These are phyloP conservation scores for Platyscapa corneri DNA, from an alignment of 1,140 invertebrate genomes.

Conservation along the genomic window DNA sequence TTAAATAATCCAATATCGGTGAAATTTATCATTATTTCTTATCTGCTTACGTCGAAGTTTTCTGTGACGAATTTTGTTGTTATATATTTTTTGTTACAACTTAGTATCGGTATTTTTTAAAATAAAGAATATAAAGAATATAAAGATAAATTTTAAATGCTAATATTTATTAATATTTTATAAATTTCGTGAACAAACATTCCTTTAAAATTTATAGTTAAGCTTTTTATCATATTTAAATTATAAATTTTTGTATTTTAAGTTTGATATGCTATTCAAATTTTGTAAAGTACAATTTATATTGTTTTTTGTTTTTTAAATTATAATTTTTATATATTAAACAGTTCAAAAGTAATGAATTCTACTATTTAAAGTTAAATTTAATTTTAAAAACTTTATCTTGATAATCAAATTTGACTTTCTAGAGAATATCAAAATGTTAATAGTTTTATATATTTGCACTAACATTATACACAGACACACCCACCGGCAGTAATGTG, in stretches of 20 bases:
- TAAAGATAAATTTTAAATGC: background rate
- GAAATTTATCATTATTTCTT: constrained; percentile 5
- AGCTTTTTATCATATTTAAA: background rate
- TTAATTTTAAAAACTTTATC: too few relatives aligned
- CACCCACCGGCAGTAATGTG: too few relatives aligned
- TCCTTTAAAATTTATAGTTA: background rate
- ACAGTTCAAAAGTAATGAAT: too few relatives aligned
- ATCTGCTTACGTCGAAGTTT: background rate
- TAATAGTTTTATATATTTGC: too few relatives aligned
- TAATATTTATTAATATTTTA: background rate
- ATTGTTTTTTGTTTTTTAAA: too few relatives aligned
- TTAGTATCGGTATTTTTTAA: background rate
- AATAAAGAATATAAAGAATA: background rate
- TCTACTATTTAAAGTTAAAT: too few relatives aligned
- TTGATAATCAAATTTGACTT: too few relatives aligned
- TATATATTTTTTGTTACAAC: background rate
- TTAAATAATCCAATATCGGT: background rate
- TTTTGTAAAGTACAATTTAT: background rate
- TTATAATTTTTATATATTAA: too few relatives aligned
- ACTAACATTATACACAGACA: too few relatives aligned
- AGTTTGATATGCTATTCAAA: too few relatives aligned
- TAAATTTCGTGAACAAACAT: background rate
- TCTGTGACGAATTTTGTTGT: background rate
- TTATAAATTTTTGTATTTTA: background rate
- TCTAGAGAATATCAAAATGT: too few relatives aligned